phyloP scores from a whole-genome alignment of 2,888 invertebrate species.

The Andrena haemorrhoa region DNA sequence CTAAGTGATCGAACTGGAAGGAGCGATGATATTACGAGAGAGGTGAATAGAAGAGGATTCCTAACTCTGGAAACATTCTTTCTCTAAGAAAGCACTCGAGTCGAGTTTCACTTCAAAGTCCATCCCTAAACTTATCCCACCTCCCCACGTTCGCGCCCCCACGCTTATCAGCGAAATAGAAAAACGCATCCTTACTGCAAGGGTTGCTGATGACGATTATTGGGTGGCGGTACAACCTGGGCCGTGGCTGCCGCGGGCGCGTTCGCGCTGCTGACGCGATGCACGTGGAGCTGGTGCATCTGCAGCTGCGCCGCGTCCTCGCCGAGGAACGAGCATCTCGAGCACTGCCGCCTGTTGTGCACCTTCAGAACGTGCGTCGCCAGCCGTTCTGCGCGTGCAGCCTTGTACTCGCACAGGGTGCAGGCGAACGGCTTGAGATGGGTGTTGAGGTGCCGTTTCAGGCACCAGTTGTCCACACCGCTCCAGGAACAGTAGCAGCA shows the following conservation, averaged over 20 bases:
- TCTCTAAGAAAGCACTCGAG: no score
- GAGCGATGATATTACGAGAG: not conserved
- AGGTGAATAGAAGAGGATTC: not conserved
- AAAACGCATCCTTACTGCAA: constrained; percentile 72
- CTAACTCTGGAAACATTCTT: no score
- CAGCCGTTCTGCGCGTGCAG: constrained; percentile 95
- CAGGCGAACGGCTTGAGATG: constrained; percentile 97
- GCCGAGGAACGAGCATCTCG: constrained; percentile 94
- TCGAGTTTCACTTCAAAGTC: not conserved
- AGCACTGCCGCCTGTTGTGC: constrained; percentile 96
- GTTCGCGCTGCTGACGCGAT: constrained; percentile 78
- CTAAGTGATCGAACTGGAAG: not conserved
- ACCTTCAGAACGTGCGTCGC: constrained; percentile 96
- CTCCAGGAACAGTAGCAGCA: constrained; percentile 97
- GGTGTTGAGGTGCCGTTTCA: constrained; percentile 96
- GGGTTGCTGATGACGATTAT: constrained; percentile 71
- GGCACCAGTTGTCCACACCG: constrained; percentile 97
- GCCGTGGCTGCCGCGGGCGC: constrained; percentile 69
- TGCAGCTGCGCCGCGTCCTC: constrained; percentile 93
- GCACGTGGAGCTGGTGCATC: constrained; percentile 88
- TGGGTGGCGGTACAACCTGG: constrained; percentile 59
- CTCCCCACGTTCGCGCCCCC: not conserved
- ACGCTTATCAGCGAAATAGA: not conserved
- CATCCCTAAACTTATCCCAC: not conserved
- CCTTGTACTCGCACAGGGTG: constrained; percentile 96